Evolutionary conservation across 2,888 invertebrate species (phyloP), one percentile per base, ranked within the genome.

Genomic region (Portevinia maculata): DNA sequence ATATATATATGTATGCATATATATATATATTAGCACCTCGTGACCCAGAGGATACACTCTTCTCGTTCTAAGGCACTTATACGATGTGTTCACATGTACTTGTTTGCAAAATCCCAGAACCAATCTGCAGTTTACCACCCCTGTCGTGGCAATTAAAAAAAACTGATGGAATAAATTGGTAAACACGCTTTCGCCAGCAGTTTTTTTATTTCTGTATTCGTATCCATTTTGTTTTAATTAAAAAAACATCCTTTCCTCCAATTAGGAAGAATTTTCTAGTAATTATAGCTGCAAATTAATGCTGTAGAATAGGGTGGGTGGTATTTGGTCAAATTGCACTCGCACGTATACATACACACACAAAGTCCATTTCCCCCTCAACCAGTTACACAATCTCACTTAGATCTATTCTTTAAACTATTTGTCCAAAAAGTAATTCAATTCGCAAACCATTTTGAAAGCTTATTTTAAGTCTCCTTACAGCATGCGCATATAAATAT

Each of bases 261-360:
- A 84, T 84, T 81, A 70, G 59, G 32, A 74, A 52, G 59, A 52
- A 79, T 70, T 79, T 79, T 74, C 64, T 8, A 75, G 70, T 81
- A 81, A 84, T 84, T 81, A n/a, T n/a, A 81, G 60, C 75, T 81
- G 60, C 53, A 75, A 79, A 75, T 70, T 64, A 79, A 84, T 75
- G 75, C 69, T 50, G 41, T 44, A n/a, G 44, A 32, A 32, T 11
- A 24, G 32, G 11, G 37, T n/a, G 62, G 50, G n/a, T 6, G 32
- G 32, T 6, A 32, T n/a, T 9, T 32, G 8, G 17, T 3, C 13
- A 9, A 19, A 17, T 28, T 34, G 50, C n/a, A n/a, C n/a, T n/a
- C n/a, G n/a, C n/a, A n/a, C n/a, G n/a, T n/a, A n/a, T n/a, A n/a
- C n/a, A 21, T 9, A 5, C 21, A 50, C 21, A 44, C 70, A 55